Evolutionary conservation across 2,888 invertebrate species (phyloP), one percentile per base, ranked within the genome.

Genomic region (Drosophila mimetica): DNA sequence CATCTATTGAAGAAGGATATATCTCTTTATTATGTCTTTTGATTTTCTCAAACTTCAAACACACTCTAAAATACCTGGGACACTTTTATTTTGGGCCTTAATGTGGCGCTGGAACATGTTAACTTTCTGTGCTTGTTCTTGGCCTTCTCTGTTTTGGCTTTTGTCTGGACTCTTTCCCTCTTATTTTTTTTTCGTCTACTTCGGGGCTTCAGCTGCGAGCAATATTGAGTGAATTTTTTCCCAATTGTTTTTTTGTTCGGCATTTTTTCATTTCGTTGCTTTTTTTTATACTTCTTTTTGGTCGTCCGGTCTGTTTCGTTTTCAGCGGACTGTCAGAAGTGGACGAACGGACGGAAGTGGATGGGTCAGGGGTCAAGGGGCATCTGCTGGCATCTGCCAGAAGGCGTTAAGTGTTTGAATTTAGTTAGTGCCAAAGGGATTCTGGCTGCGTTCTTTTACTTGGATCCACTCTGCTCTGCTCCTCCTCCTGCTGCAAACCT

Each of bases 321-420:
- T 65, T 65, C 64, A 64, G 36, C 65, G 65, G 65, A 64, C 44
- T 64, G 63, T 51, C 63, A 50, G 63, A 32, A 25, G 51, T 60
- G 60, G 39, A 47, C 58, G 11, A 32, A 46, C 28, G 20, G 8
- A 20, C 16, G 30, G 42, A 1, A 6, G 54, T 22, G 11, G 46
- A 32, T 18, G 30, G 44, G 44, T 30, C 64, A 42, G 16, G 30
- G 39, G 34, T 22, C 34, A 22, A 25, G 58, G 32, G 42, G 44
- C 36, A 25, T 42, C 63, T 46, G 30, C 46, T 37, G 52, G 65
- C 65, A 67, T 53, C 67, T 66, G 64, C 61, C 61, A 50, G 75
- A 70, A 84, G 87, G 87, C 82, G 87, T 76, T 76, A 86, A 82
- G 85, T 86, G 81, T 86, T 70, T 61, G 72, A 85, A 86, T 84